Base-by-base conservation (phyloP, 2,113 vertebrate genomes). In the Cinclus cinclus region DNA sequence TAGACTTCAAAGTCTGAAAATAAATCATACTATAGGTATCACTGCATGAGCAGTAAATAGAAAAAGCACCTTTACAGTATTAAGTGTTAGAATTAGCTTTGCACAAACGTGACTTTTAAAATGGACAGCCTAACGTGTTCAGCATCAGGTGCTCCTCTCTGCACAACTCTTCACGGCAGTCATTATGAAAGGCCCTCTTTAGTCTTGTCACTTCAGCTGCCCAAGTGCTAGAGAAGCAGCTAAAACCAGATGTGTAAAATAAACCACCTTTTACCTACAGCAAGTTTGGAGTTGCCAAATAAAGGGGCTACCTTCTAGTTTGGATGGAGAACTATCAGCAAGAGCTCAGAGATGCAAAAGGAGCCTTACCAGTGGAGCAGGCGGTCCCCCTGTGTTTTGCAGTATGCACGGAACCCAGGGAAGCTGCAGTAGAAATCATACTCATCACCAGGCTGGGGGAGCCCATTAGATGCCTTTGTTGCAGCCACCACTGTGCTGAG, bases 381-480 rank as follows among this genome's bases (percentile, higher is more conserved):
- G 33, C 79, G 96, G 67, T 99, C 98, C 12, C 99, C 98, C 92
- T 99, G 99, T 1, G 95, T 98, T 42, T 97, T 97, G 94, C 99
- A 99, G 97, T 98, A 99, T 0, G 98, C 98, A 31, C 97, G 98
- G 97, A 99, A 99, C 4, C 98, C 98, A 0, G 99, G 98, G 95
- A 99, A 99, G 96, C 99, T 99, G 56, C 98, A 98, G 94, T 99
- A 99, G 96, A 99, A 99, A 91, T 99, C 99, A 20, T 98, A 99
- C 33, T 99, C 99, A 6, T 99, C 99, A 0, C 99, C 99, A 13
- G 97, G 90, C 95, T 99, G 98, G 25, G 99, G 99, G 2, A 99
- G 97, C 50, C 97, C 95, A 0, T 97, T 98, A 0, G 99, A 99
- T 2, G 99, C 98, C 87, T 99, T 99, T 14, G 99, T 99, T 8